Evolutionary conservation across 2,797 vertebrate genomes (phyloP).

Genomic region (Sebastolobus altivelis): DNA sequence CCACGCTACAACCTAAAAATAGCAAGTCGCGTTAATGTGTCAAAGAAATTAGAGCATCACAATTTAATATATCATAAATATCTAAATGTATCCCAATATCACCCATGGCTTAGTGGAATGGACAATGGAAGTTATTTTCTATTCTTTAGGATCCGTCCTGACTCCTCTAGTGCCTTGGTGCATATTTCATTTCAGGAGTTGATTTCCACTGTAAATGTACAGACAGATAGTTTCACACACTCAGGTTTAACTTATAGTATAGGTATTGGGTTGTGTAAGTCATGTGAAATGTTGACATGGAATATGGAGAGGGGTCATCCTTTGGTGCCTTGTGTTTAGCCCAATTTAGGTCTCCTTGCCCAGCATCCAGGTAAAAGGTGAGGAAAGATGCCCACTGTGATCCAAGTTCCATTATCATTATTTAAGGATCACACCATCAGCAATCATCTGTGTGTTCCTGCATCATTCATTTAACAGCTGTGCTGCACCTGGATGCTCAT

Average conservation of each 20-base stretch:
- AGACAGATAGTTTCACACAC: not conserved
- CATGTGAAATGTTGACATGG: not conserved
- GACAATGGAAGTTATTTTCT: not conserved
- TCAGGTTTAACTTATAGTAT: not conserved
- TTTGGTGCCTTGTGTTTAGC: not conserved
- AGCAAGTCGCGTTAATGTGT: no score
- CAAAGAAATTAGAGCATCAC: no score
- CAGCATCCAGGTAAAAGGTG: not conserved
- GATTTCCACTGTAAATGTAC: not conserved
- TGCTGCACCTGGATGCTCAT: not conserved
- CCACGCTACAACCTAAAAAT: no score
- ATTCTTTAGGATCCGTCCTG: not conserved
- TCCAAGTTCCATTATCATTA: not conserved
- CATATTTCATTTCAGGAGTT: not conserved
- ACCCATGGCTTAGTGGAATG: not conserved
- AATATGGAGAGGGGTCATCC: not conserved
- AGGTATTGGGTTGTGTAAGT: not conserved
- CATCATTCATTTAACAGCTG: not conserved
- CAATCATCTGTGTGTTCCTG: not conserved
- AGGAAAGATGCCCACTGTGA: not conserved
- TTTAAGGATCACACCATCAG: not conserved
- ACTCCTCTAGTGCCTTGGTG: not conserved
- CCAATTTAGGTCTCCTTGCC: not conserved
- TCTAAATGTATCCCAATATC: not conserved
- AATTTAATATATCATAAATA: not conserved